Base-by-base conservation (phyloP, 1,140 invertebrate species). In the Neodiprion pinetum region DNA sequence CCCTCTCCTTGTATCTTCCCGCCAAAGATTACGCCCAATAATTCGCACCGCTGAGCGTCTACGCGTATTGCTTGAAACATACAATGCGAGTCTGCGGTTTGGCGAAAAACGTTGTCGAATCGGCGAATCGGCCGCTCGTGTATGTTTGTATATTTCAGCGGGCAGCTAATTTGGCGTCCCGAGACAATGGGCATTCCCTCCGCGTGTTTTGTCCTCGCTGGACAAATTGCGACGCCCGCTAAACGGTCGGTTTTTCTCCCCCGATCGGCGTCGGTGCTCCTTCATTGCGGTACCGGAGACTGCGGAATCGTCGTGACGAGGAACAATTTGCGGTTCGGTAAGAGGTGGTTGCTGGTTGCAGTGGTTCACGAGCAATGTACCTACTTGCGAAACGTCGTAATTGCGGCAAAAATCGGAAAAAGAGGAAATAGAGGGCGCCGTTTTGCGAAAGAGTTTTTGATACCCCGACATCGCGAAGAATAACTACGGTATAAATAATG, bases 161-260 rank as follows among this genome's bases (percentile, higher is more conserved):
- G 48, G 12, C 4, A 17, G 53, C 74, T 68, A 47, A 74, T 53
- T n/a, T 67, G 67, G 67, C 61, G 48, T 74, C 75, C 53, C 61
- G 53, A 78, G 78, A 86, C 84, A 86, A 86, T 86, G 84, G 81
- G 77, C 82, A 86, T 87, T 86, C 84, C 85, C 72, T 72, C 72
- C 74, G 74, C 76, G 78, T 86, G 82, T 87, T 86, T 85, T 87
- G 84, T 81, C 82, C 79, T 61, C 53, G 77, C 76, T 78, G 82
- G 84, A 86, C 86, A 87, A 87, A 87, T 87, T 87, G 85, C 86
- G 76, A 84, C 74, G 83, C 81, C 82, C 80, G 82, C 80, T 86
- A 86, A 86, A 85, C 81, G 84, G 77, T 84, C 80, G 78, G 68
- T 85, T 86, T 85, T 86, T 84, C 83, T 79, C 72, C 68, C 70